Percentiles rank a stretch among this genome's conserved stretches.
phyloP scores from a whole-genome alignment of 2,888 invertebrate species.

The Hydraecia micacea region DNA sequence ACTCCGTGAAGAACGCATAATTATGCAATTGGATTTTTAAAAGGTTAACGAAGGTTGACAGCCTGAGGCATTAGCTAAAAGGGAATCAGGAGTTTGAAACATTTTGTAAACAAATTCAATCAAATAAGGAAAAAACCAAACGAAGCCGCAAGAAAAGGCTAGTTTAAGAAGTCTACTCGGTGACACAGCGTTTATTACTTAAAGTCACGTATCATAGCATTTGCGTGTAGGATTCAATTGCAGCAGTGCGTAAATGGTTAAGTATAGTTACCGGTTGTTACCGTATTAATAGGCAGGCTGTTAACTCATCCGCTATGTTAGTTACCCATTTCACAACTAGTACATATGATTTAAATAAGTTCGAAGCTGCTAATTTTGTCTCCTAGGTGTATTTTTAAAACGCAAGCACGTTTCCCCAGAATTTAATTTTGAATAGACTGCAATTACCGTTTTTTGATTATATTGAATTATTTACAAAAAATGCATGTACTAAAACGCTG shows the following conservation, averaged over 20 bases:
- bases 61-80: not conserved
- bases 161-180: conserved; percentile 9
- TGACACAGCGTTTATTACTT: conserved; percentile 53
- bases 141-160: not conserved
- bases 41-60: conserved; percentile 10
- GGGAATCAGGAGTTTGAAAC: not conserved
- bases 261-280: conserved; percentile 55
- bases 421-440: not conserved
- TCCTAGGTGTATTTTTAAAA: not conserved
- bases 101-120: conserved; percentile 5
- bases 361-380: not conserved
- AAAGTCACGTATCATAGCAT: conserved; percentile 53
- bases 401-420: not conserved
- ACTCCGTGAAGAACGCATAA: conserved; percentile 9
- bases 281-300: conserved; percentile 52
- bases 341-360: conserved; percentile 10
- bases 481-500: not conserved
- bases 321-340: conserved; percentile 32
- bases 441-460: not conserved
- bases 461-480: not conserved
- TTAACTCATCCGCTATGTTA: conserved; percentile 47
- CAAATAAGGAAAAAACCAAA: conserved; percentile 6
- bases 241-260: conserved; percentile 55
- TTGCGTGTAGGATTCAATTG: conserved; percentile 61
- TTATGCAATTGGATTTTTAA: conserved; percentile 23